Evolutionary conservation across 1,140 invertebrate species (phyloP).

Genomic region (Phocides pigmalion): DNA sequence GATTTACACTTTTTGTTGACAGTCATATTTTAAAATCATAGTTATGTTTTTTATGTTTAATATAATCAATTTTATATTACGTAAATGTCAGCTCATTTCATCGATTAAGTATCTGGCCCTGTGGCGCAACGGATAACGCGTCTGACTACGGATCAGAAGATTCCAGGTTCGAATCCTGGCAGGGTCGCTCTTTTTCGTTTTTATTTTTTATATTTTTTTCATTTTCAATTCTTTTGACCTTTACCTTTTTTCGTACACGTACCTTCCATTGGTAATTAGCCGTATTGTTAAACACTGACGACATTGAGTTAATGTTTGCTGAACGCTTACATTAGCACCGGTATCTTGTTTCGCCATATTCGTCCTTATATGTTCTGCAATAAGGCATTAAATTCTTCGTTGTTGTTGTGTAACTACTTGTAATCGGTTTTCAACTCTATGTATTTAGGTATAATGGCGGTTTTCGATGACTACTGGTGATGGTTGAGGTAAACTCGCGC

Average conservation of each 20-base stretch:
- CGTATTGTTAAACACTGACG: constrained; percentile 63
- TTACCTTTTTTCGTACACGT: constrained; percentile 28
- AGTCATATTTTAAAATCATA: not conserved
- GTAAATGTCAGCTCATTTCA: not conserved
- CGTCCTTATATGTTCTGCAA: not conserved
- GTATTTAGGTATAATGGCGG: constrained; percentile 32
- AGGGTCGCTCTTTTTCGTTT: constrained; percentile 59
- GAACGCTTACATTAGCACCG: constrained; percentile 47
- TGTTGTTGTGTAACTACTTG: constrained; percentile 31
- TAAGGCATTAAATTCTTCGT: constrained; percentile 7
- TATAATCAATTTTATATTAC: not conserved
- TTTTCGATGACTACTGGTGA: not conserved
- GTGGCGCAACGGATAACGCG: constrained; percentile 96
- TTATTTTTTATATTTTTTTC: constrained; percentile 44
- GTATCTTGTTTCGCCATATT: constrained; percentile 3
- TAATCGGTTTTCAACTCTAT: constrained; percentile 40
- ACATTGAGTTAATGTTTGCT: constrained; percentile 69
- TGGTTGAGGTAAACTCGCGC: constrained; percentile 40
- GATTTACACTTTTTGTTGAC: too few relatives aligned
- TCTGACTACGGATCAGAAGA: constrained; percentile 92
- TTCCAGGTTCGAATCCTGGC: constrained; percentile 81
- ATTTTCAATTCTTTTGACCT: constrained; percentile 40
- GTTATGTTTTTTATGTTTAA: not conserved
- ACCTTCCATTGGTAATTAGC: constrained; percentile 55
- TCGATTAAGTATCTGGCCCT: constrained; percentile 83